Evolutionary conservation across 2,113 vertebrate species (phyloP).

Genomic region (Pelvicachromis taeniatus): DNA sequence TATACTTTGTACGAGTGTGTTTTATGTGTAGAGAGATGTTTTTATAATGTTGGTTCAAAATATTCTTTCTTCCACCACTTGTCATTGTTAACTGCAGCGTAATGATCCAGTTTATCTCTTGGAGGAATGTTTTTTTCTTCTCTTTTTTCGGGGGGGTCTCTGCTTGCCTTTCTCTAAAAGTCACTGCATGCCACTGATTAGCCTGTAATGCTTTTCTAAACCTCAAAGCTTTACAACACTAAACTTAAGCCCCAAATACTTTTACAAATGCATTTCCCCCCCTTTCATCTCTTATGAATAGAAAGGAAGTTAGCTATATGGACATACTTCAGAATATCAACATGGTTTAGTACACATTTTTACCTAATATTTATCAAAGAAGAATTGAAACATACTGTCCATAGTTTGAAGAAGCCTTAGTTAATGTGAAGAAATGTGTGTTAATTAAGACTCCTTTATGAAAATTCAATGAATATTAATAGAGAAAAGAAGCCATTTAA

Average conservation of each 20-base stretch:
- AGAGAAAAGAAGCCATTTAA: slow-evolving; percentile 48
- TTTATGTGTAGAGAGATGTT: not conserved
- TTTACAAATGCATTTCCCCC: not conserved
- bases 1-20: not conserved
- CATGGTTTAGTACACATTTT: not conserved
- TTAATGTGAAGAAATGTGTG: slow-evolving; percentile 49
- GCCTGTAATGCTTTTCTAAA: not conserved
- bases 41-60: not conserved
- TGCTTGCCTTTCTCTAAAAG: no score
- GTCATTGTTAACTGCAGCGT: not conserved
- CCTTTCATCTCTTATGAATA: rapidly evolving
- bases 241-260: not conserved
- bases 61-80: not conserved
- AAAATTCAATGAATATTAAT: slow-evolving; percentile 65
- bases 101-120: no score
- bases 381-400: slow-evolving; percentile 6
- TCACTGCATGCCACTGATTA: not conserved
- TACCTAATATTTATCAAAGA: slow-evolving; percentile 2
- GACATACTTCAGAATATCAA: not conserved
- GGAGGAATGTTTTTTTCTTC: no score
- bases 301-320: not conserved
- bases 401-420: slow-evolving; percentile 13
- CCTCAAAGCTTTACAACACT: not conserved
- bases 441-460: slow-evolving; percentile 63
- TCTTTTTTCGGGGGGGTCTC: no score